Base-by-base conservation (phyloP, 2,888 invertebrate genomes). In the Gibbula magus region DNA sequence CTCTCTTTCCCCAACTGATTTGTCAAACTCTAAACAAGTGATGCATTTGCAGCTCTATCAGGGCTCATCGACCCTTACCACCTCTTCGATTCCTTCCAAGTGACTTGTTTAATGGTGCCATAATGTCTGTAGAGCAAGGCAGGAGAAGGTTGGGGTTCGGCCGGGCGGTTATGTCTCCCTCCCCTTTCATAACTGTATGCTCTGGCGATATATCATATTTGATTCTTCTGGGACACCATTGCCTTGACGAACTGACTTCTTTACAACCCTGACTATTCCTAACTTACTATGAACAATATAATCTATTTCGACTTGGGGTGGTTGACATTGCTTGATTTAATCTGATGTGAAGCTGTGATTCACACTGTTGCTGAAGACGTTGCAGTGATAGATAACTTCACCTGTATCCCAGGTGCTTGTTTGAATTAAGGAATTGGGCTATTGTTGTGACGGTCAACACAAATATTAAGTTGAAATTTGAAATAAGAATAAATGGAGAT, bases 1-100 rank as follows among this genome's bases (percentile, higher is more conserved):
- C 35, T 35, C 35, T 7, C 4, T 35, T 35, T 45, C 10, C n/a
- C 8, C 5, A 8, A 39, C 70, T 70, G 35, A 70, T 25, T 70
- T 70, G 70, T 70, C 70, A 70, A 70, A 70, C 16, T 61, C n/a
- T 39, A 70, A n/a, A 35, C n/a, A 70, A 67, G n/a, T 67, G 67
- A 70, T 70, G 70, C 70, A 35, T 35, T 35, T 70, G 70, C 70
- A 70, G 35, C 39, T 70, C 70, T 16, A 35, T 35, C 70, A 70
- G 35, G 70, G 70, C 39, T 35, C 18, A 70, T 70, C 70, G 35
- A 35, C 70, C 29, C 13, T n/a, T 39, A 20, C 70, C 10, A 70
- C 35, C 70, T 20, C 70, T 35, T 35, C 70, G n/a, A 70, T 70
- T n/a, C 35, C 35, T 70, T 70, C 70, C 35, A 8, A 70, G 18